phyloP scores from a whole-genome alignment of 2,888 invertebrate species.

The Ichneumoninae sp. region DNA sequence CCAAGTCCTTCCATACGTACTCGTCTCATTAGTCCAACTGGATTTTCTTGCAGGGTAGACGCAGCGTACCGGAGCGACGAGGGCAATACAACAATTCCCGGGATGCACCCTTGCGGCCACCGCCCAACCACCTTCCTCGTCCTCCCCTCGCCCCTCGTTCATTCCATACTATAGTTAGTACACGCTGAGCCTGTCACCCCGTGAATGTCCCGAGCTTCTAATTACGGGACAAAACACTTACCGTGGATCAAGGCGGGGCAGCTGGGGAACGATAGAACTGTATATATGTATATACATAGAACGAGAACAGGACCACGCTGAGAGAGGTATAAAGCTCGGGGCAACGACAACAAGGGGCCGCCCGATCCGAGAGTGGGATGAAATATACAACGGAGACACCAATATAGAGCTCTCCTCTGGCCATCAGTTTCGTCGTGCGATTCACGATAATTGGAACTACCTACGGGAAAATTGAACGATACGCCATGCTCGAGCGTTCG shows the following conservation, averaged over 20 bases:
- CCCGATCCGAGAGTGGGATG: conserved; percentile 21
- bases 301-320: conserved; percentile 7
- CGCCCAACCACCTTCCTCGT: conserved; percentile 28
- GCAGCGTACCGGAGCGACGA: neutral
- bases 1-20: conserved; percentile 2
- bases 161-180: conserved; percentile 25
- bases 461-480: conserved; percentile 49
- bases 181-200: conserved; percentile 35
- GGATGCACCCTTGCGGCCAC: conserved; percentile 52
- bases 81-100: conserved; percentile 36
- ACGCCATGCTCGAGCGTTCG: conserved; percentile 10
- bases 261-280: conserved; percentile 34
- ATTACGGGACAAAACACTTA: conserved; percentile 65
- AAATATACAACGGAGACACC: conserved; percentile 17
- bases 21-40: conserved; percentile 16
- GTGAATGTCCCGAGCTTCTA: conserved; percentile 54
- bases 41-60: neutral
- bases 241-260: conserved; percentile 55
- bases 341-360: conserved; percentile 52
- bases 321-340: conserved; percentile 48
- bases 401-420: neutral
- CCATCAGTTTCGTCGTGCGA: conserved; percentile 41
- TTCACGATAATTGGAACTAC: conserved; percentile 59
- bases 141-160: conserved; percentile 44
- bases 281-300: neutral